A percentile compares a stretch with the other conserved stretches of the same genome.
Conservation (phyloP, 1,140 invertebrate species). For the Ooceraea biroi region DNA sequence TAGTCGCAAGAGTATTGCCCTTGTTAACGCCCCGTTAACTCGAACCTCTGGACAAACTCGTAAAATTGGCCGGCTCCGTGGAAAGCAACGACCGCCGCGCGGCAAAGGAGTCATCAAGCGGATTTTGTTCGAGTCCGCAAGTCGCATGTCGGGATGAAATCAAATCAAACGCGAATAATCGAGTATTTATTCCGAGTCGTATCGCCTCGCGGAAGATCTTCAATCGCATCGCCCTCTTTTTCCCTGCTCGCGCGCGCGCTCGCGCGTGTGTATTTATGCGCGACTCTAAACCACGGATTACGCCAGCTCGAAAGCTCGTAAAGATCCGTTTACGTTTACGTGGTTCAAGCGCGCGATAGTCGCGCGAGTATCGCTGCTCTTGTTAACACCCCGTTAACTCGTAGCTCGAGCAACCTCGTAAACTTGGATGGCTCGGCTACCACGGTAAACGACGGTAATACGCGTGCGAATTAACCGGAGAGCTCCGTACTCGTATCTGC, state of each 20-base stretch:
- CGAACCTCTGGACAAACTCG: slow-evolving; percentile 76
- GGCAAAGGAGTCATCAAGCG: slow-evolving; percentile 8
- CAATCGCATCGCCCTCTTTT: slow-evolving; percentile 45
- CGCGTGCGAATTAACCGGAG: slow-evolving; percentile 3
- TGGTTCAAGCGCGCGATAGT: slow-evolving; percentile 58
- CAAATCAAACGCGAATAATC: neutral
- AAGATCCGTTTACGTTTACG: slow-evolving; percentile 67
- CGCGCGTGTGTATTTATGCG: slow-evolving; percentile 43
- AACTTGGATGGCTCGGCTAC: slow-evolving; percentile 51
- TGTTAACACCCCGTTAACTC: slow-evolving; percentile 73
- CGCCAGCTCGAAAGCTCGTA: slow-evolving; percentile 59
- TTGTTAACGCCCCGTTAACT: slow-evolving; percentile 77
- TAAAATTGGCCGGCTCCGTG: slow-evolving; percentile 68
- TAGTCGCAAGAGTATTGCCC: slow-evolving; percentile 73
- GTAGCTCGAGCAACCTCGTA: slow-evolving; percentile 63
- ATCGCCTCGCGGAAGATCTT: neutral
- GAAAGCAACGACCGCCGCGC: slow-evolving; percentile 45
- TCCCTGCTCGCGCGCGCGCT: slow-evolving; percentile 9
- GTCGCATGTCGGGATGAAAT: neutral
- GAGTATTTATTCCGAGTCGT: neutral
- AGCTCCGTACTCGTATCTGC: slow-evolving; percentile 11
- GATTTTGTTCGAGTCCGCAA: slow-evolving; percentile 49
- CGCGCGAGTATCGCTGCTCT: slow-evolving; percentile 60
- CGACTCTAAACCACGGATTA: slow-evolving; percentile 65
- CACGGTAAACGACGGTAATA: slow-evolving; percentile 10